Percentiles rank a stretch among this genome's conserved stretches.
phyloP scores from a whole-genome alignment of 1,140 invertebrate species.

The Apocrypta bakeri region DNA sequence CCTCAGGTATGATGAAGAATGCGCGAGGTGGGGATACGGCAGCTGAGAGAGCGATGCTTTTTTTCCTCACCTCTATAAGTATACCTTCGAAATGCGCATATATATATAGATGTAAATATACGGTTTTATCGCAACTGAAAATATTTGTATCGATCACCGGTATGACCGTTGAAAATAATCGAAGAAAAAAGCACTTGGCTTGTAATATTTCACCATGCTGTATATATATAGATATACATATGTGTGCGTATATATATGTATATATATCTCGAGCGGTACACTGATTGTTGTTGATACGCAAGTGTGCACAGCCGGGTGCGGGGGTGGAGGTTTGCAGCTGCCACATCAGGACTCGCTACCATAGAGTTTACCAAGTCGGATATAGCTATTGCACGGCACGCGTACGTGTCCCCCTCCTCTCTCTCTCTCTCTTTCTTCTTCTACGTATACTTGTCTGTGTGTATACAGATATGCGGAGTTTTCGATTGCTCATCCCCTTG shows the following conservation, averaged over 20 bases:
- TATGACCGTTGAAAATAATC: not conserved
- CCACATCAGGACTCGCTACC: not conserved
- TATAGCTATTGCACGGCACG: not conserved
- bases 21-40: too few relatives aligned
- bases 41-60: not conserved
- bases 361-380: not conserved
- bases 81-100: too few relatives aligned
- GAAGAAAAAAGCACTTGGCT: not conserved
- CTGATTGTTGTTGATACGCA: slow-evolving; percentile 11
- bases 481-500: slow-evolving; percentile 2
- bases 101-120: too few relatives aligned
- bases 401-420: not conserved
- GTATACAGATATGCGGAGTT: not conserved
- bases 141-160: not conserved
- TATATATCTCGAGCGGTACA: not conserved
- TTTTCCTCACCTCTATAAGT: not conserved
- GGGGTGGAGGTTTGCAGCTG: slow-evolving; percentile 41
- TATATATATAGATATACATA: not conserved
- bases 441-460: not conserved
- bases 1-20: not conserved
- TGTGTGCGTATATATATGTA: not conserved
- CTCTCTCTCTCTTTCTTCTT: not conserved
- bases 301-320: slow-evolving; percentile 41
- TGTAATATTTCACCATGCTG: not conserved
- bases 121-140: not conserved